Base-by-base conservation (phyloP, 1,140 invertebrate genomes). In the Ptiloglossa arizonensis region DNA sequence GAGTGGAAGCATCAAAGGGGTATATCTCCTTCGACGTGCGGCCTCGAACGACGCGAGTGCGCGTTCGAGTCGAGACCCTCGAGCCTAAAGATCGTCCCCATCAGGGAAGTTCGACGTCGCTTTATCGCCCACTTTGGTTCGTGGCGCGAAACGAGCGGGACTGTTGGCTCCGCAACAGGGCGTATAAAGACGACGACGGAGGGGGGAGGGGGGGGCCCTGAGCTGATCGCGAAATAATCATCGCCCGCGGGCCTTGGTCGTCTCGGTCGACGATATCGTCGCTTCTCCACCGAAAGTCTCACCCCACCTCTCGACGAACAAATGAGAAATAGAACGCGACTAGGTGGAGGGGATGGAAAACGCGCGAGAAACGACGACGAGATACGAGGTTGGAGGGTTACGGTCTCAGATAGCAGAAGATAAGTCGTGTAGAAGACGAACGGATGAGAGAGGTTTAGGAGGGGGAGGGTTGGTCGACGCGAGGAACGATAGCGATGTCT, bases 371-470 rank as follows among this genome's bases (percentile, higher is more conserved):
- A 63, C 66, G 67, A 38, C 41, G 76, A 60, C 24, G 48, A 62
- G 69, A 76, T 76, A 68, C n/a, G 63, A 41, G 32, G n/a, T 77
- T 35, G 32, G 27, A n/a, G 52, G 71, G 60, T 84, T 67, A 52
- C 54, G 32, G 71, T 79, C 69, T 72, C 59, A 83, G 83, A 87
- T 87, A 85, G 82, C 67, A 56, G 67, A 52, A 87, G 86, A 87
- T 88, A 88, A 87, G 83, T 86, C 80, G 79, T 80, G 74, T 77
- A 79, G 82, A 83, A 80, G 81, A 74, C 74, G 44, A 67, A 48
- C 52, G 29, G 63, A 35, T 3, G 50, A 69, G 54, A 60, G 56
- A 46, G 64, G 27, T 59, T 32, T 38, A n/a, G n/a, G n/a, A n/a
- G 44, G 54, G 15, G 46, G 50, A 57, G 57, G 63, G n/a, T n/a